A percentile compares a stretch with the other conserved stretches of the same genome.
Conservation (phyloP, 1,140 invertebrate species). For the Procambarus virginalis region DNA sequence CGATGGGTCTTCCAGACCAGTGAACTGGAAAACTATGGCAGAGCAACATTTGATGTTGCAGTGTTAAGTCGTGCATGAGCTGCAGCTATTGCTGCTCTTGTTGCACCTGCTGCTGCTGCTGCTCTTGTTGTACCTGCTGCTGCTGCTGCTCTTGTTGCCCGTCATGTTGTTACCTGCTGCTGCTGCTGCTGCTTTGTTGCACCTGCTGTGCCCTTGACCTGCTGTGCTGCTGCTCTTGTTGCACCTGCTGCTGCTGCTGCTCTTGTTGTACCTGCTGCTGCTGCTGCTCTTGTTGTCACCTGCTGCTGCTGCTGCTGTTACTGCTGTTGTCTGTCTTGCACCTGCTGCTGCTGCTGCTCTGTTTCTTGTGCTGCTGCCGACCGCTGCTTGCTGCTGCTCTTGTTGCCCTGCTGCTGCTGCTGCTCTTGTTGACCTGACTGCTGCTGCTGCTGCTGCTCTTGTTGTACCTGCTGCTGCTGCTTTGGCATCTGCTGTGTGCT, state of each 20-base stretch:
- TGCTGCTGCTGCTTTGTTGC: background rate
- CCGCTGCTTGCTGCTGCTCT: too few relatives aligned
- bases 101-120: background rate
- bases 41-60: too few relatives aligned
- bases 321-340: background rate
- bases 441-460: too few relatives aligned
- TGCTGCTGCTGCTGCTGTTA: background rate
- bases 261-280: background rate
- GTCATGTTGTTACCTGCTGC: background rate
- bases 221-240: background rate
- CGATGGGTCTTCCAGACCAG: background rate
- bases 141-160: background rate
- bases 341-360: background rate
- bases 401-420: too few relatives aligned
- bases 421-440: too few relatives aligned
- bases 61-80: background rate
- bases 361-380: background rate
- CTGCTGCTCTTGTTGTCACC: background rate
- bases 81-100: background rate
- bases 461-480: too few relatives aligned
- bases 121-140: background rate
- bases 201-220: background rate
- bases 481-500: too few relatives aligned
- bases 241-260: background rate
- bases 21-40: background rate